These are phyloP conservation scores for Gyrodactylus salaris DNA, from an alignment of 1,140 invertebrate genomes.

Conservation along the genomic window DNA sequence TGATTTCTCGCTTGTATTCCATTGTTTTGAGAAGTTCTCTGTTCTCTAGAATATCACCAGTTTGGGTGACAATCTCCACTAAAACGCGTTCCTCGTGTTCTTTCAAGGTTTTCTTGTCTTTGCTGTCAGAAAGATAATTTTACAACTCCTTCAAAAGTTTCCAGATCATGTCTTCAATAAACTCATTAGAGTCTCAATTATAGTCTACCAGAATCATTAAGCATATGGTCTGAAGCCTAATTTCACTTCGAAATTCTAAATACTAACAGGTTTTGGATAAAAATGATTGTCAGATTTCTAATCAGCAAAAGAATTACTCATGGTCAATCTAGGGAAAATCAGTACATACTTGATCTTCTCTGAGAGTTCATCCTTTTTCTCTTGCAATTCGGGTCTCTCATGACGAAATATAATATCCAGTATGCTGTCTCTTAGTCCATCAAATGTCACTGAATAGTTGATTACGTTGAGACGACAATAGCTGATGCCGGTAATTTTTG, in stretches of 20 bases:
- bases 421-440: constrained; percentile 48
- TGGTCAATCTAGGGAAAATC: neutral
- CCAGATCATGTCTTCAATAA: too few relatives aligned
- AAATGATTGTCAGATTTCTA: too few relatives aligned
- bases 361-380: constrained; percentile 28
- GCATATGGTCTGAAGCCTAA: too few relatives aligned
- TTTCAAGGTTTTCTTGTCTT: constrained; percentile 43
- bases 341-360: neutral
- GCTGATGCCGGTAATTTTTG: constrained; percentile 40
- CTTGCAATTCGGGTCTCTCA: constrained; percentile 27
- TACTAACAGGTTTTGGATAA: too few relatives aligned
- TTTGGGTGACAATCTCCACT: constrained; percentile 38
- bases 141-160: neutral
- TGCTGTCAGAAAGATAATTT: too few relatives aligned
- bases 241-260: too few relatives aligned
- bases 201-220: too few relatives aligned
- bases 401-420: constrained; percentile 45
- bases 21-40: constrained; percentile 42
- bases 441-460: constrained; percentile 51
- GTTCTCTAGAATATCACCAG: constrained; percentile 62
- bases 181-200: too few relatives aligned
- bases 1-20: constrained; percentile 53
- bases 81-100: constrained; percentile 45
- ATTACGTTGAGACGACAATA: constrained; percentile 53
- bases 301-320: too few relatives aligned